These are phyloP conservation scores for Uloborus diversus DNA, from an alignment of 1,140 invertebrate species.

Conservation along the genomic window DNA sequence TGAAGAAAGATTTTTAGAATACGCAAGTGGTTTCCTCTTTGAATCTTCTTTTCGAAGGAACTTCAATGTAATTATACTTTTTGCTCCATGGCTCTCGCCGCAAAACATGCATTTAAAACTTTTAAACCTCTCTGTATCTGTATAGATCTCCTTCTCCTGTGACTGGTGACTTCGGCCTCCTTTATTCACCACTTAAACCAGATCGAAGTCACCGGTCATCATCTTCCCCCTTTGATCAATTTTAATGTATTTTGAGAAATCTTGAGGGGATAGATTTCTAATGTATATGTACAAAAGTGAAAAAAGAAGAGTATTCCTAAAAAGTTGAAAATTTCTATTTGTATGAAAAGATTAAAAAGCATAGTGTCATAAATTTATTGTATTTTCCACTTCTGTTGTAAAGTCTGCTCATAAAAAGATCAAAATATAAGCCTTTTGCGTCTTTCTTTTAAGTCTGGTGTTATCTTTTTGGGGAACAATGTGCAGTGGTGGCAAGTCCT, in stretches of 20 bases:
- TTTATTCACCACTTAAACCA: not conserved
- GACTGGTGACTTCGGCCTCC: constrained; percentile 16
- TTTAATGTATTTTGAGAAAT: constrained; percentile 56
- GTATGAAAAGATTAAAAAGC: constrained; percentile 53
- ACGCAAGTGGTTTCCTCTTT: constrained; percentile 46
- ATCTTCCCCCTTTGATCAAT: constrained; percentile 39
- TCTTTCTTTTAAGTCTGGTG: too few species aligned
- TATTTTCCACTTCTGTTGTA: constrained; percentile 57
- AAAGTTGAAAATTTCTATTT: constrained; percentile 56
- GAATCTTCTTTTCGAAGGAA: constrained; percentile 28
- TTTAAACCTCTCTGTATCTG: constrained; percentile 50
- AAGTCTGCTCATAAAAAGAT: constrained; percentile 55
- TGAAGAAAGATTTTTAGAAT: too few species aligned
- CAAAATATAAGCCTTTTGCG: too few species aligned
- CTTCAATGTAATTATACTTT: constrained; percentile 32
- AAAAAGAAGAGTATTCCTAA: constrained; percentile 51
- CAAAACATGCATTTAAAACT: constrained; percentile 52
- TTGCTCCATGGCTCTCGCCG: constrained; percentile 50
- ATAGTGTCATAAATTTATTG: constrained; percentile 56
- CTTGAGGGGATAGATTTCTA: constrained; percentile 54
- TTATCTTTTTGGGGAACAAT: too few species aligned
- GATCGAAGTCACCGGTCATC: constrained; percentile 9
- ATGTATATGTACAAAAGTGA: constrained; percentile 53
- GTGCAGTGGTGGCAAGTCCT: too few species aligned
- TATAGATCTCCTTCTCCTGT: constrained; percentile 33